Evolutionary conservation across 2,888 invertebrate genomes (phyloP).

Genomic region (Hypercompe scribonia): DNA sequence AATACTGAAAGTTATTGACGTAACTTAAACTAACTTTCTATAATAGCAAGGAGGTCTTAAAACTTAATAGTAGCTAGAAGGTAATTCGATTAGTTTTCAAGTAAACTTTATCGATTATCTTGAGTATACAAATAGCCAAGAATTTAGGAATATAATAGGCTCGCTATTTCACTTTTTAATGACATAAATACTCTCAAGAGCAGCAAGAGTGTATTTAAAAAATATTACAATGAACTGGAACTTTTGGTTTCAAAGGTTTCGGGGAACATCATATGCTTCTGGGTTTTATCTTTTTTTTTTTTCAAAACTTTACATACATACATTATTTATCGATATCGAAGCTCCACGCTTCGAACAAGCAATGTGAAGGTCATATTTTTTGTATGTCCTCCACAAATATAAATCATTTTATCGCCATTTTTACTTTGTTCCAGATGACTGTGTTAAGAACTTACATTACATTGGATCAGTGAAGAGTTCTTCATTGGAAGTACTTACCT

Average conservation of each 20-base stretch:
- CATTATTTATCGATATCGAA: too few relatives aligned
- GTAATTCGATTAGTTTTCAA: not conserved
- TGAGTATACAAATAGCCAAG: not conserved
- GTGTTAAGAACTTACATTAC: not conserved
- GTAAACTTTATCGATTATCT: not conserved
- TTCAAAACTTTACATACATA: too few relatives aligned
- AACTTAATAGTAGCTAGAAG: not conserved
- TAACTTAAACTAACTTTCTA: not conserved
- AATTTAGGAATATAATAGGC: not conserved
- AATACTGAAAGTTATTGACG: not conserved
- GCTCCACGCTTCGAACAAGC: too few relatives aligned
- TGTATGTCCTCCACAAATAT: too few relatives aligned
- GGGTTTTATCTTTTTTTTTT: too few relatives aligned
- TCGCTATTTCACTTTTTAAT: not conserved
- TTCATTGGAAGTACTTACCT: constrained; percentile 14
- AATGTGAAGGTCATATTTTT: too few relatives aligned
- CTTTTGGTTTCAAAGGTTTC: too few relatives aligned
- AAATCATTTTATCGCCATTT: too few relatives aligned
- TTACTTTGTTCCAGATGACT: too few relatives aligned
- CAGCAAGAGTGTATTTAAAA: too few relatives aligned
- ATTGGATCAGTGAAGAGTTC: not conserved
- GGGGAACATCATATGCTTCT: too few relatives aligned
- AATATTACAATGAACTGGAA: too few relatives aligned
- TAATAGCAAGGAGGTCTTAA: not conserved
- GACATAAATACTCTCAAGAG: not conserved